Evolutionary conservation across 2,888 invertebrate genomes (phyloP), one percentile per base, ranked within the genome.

Genomic region (Thera britannica): DNA sequence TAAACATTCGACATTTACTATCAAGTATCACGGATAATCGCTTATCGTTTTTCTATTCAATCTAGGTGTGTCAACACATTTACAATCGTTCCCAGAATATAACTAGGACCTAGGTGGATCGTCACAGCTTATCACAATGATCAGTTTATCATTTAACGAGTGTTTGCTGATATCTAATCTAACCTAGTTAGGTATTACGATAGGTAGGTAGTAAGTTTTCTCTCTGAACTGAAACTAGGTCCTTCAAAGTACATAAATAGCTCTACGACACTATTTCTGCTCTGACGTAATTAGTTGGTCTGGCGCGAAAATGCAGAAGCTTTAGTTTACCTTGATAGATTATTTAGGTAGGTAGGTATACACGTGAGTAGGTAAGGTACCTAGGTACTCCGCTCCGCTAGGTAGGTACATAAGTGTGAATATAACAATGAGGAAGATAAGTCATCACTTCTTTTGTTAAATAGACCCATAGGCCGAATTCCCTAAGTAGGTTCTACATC

Each of bases 1-100:
- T 90, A 90, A 90, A 88, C 85, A 83, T 82, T 85, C 84, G 83
- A 83, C 86, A 87, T 84, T 87, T 87, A 83, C 54, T 44, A 49
- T 44, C 81, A 80, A 77, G 76, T 74, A 73, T 78, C 77, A 73
- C 72, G 68, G 75, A 75, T 80, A 83, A 82, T 80, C 79, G 72
- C 68, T 70, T 73, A 58, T 58, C 55, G 8, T 12, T 82, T 23
- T 83, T 81, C 81, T 80, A 73, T 66, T 73, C 67, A 70, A 76
- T 59, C 75, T 74, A n/a, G 12, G 78, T 74, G 79, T 76, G 78
- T 77, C 72, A 76, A 63, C 23, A 7, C 38, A 41, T 5, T 36
- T 55, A 58, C 72, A 71, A 68, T 46, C 60, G 59, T 84, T 84
- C 80, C 72, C 67, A 78, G 84, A 82, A 87, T 79, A 77, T 79